These are phyloP conservation scores for Streptopelia turtur DNA, from an alignment of 2,797 vertebrate genomes.

Conservation along the genomic window DNA sequence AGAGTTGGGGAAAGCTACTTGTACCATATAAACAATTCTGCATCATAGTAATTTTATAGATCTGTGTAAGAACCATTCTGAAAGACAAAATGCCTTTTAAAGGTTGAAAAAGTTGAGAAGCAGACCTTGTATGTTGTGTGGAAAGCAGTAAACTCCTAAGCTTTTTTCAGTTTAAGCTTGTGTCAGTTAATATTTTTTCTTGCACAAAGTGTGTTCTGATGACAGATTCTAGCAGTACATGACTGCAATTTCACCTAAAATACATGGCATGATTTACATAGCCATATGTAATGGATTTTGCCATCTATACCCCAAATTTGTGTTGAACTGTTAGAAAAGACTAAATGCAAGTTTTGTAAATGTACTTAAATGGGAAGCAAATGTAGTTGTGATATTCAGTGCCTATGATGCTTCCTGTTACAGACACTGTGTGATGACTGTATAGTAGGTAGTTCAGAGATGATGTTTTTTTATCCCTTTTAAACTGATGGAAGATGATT, in stretches of 20 bases:
- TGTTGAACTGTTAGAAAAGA: neutral
- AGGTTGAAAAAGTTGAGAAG: neutral
- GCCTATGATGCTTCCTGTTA: neutral
- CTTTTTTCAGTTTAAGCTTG: neutral
- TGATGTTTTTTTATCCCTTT: neutral
- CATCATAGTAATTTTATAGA: neutral
- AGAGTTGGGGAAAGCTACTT: neutral
- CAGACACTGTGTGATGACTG: accelerated
- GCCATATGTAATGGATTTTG: neutral
- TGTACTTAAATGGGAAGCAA: neutral
- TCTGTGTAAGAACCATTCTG: neutral
- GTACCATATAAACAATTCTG: neutral
- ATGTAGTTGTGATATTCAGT: neutral
- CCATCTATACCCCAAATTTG: neutral
- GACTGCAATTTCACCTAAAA: neutral
- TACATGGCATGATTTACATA: neutral
- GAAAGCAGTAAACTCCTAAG: neutral
- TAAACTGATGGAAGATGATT: neutral
- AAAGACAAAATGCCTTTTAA: neutral
- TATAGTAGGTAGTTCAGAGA: neutral
- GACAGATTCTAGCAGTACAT: neutral
- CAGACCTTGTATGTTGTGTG: neutral
- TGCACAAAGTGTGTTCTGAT: neutral
- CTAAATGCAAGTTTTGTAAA: neutral
- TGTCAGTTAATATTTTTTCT: neutral